Conservation (phyloP, 2,797 vertebrate species). For the Mastacembelus armatus region DNA sequence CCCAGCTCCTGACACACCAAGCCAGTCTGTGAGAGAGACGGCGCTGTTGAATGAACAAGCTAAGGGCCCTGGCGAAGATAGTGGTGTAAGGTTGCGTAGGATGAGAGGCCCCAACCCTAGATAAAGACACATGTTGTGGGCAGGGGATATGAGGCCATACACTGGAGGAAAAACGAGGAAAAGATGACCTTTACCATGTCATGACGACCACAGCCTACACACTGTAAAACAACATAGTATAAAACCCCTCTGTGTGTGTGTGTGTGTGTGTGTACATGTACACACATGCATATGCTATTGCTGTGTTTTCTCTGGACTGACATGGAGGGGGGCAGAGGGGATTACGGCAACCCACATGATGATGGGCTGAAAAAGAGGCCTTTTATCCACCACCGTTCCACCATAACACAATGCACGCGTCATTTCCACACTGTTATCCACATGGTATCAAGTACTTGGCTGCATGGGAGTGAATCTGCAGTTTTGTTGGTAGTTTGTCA, state of each 20-base stretch:
- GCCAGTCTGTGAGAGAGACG: constrained; percentile 60
- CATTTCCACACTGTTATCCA: constrained; percentile 74
- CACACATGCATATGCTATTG: constrained; percentile 10
- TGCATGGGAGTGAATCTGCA: constrained; percentile 53
- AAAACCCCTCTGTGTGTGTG: no score
- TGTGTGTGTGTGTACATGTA: no score
- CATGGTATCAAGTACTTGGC: constrained; percentile 57
- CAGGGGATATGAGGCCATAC: constrained; percentile 61
- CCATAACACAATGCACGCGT: constrained; percentile 77
- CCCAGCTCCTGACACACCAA: constrained; percentile 63
- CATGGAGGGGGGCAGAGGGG: constrained; percentile 67
- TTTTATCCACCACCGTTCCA: constrained; percentile 75
- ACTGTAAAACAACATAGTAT: constrained; percentile 66
- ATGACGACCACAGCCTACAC: constrained; percentile 71
- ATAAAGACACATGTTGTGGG: constrained; percentile 65
- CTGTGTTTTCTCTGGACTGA: constrained; percentile 72
- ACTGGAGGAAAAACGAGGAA: constrained; percentile 49
- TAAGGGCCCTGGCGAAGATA: constrained; percentile 54
- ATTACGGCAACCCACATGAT: constrained; percentile 79
- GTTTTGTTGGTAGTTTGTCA: constrained; percentile 34
- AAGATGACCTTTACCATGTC: constrained; percentile 73
- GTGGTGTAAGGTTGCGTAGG: constrained; percentile 42
- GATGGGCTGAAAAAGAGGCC: constrained; percentile 76
- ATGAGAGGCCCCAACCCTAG: constrained; percentile 53
- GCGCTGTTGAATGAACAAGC: constrained; percentile 71